phyloP scores from a whole-genome alignment of 1,140 invertebrate genomes.

The Temnothorax curvispinosus region DNA sequence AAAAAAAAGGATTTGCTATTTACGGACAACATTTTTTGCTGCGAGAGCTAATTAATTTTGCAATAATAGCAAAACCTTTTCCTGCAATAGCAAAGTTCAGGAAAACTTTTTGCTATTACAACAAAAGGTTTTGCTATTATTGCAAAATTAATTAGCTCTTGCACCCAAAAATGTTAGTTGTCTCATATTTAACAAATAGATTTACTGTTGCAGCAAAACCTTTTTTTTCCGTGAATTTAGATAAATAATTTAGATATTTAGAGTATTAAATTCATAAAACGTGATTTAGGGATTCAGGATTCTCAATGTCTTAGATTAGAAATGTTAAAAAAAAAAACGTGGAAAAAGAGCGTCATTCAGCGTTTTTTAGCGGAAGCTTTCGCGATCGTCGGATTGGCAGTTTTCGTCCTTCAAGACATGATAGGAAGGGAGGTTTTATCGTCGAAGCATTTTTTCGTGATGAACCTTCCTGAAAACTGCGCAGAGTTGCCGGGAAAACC shows the following conservation, averaged over 20 bases:
- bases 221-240: no score
- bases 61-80: no score
- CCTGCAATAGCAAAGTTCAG: no score
- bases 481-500: slow-evolving; percentile 19
- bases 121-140: no score
- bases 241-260: not conserved
- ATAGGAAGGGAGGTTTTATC: slow-evolving; percentile 47
- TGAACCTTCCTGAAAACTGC: slow-evolving; percentile 49
- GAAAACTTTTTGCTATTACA: no score
- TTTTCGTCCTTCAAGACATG: slow-evolving; percentile 24
- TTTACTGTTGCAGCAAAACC: no score
- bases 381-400: not conserved
- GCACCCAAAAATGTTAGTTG: no score
- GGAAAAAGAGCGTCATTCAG: not conserved
- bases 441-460: slow-evolving; percentile 43
- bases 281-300: not conserved
- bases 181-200: no score
- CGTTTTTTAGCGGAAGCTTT: not conserved
- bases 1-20: no score
- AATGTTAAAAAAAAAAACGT: not conserved
- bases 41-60: no score
- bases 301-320: not conserved
- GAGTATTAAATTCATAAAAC: not conserved
- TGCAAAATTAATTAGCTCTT: no score
- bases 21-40: no score